Evolutionary conservation across 1,140 invertebrate genomes (phyloP), one percentile per base, ranked within the genome.

Genomic region (Formica selysi): DNA sequence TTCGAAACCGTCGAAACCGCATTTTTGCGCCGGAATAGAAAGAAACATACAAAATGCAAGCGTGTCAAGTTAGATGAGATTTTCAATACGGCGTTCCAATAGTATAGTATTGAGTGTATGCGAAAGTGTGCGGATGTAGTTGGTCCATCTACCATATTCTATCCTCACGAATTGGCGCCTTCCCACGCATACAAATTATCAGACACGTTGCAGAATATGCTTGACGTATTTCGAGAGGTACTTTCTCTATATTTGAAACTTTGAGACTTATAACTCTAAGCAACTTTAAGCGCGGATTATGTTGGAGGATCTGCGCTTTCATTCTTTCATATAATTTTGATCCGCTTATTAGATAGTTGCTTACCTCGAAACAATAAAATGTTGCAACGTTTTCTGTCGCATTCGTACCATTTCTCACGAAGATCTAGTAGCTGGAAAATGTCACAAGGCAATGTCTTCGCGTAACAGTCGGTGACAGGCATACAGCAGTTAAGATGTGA

Each of bases 321-420:
- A 26, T 29, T 16, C 22, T 38, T 19, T 80, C 44, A 41, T 54
- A 13, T 8, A 22, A 29, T 80, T 70, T 59, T 54, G 8, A 41
- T 8, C 13, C 26, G 13, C 32, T 16, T 22, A 74, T 80, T 54
- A 73, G 16, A 51, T 19, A 19, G 48, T 51, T 57, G 51, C 36
- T 57, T 11, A 26, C 7, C 32, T 26, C 29, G 22, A 22, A 67
- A 54, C 64, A 54, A 54, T 32, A 44, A 73, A 73, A 74, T 71
- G 29, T 38, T 81, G 79, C 38, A 83, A 74, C 67, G 36, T 83
- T 83, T 74, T 73, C 79, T 19, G 44, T 41, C 44, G 54, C 84
- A 76, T 87, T 73, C 79, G 89, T 87, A 81, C 59, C 64, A 88
- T 88, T 89, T 87, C 84, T 86, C 89, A 87, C 86, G 86, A 90